Conservation (phyloP, 1,140 invertebrate species). For the Dreissena polymorpha region DNA sequence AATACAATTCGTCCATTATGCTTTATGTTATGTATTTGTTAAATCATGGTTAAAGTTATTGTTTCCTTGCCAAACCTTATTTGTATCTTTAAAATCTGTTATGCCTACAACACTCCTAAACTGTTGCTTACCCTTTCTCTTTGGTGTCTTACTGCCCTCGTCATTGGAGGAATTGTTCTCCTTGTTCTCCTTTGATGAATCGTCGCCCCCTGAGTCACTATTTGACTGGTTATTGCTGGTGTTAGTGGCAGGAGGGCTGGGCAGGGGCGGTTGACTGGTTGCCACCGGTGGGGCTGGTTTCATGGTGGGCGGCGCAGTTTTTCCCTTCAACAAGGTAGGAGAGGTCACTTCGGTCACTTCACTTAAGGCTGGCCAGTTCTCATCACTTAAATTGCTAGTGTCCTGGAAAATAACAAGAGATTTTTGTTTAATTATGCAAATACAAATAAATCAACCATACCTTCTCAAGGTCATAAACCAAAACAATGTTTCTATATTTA, state of each 20-base stretch:
- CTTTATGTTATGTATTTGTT: too few relatives aligned
- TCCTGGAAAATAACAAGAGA: too few relatives aligned
- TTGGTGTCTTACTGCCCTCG: slow-evolving; percentile 65
- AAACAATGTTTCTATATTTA: too few relatives aligned
- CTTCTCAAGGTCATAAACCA: too few relatives aligned
- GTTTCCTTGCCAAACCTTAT: too few relatives aligned
- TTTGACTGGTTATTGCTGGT: slow-evolving; percentile 46
- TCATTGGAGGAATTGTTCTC: slow-evolving; percentile 67
- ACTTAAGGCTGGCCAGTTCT: slow-evolving; percentile 89
- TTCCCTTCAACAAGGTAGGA: not conserved
- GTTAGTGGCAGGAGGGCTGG: slow-evolving; percentile 11
- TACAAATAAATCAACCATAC: too few relatives aligned
- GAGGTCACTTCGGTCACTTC: slow-evolving; percentile 77
- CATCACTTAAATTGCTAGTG: slow-evolving; percentile 62
- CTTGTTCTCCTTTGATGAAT: slow-evolving; percentile 78
- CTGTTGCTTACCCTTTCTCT: slow-evolving; percentile 67
- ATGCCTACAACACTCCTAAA: too few relatives aligned
- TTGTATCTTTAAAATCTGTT: too few relatives aligned
- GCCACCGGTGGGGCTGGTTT: slow-evolving; percentile 12
- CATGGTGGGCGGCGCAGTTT: not conserved
- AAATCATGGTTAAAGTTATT: too few relatives aligned
- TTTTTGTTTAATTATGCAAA: too few relatives aligned
- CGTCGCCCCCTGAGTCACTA: slow-evolving; percentile 75
- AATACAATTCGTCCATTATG: too few relatives aligned
- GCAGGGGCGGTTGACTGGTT: not conserved